A percentile compares a stretch with the other conserved stretches of the same genome.
Evolutionary conservation across 1,140 invertebrate species (phyloP).

Genomic region (Danaus melanippus): DNA sequence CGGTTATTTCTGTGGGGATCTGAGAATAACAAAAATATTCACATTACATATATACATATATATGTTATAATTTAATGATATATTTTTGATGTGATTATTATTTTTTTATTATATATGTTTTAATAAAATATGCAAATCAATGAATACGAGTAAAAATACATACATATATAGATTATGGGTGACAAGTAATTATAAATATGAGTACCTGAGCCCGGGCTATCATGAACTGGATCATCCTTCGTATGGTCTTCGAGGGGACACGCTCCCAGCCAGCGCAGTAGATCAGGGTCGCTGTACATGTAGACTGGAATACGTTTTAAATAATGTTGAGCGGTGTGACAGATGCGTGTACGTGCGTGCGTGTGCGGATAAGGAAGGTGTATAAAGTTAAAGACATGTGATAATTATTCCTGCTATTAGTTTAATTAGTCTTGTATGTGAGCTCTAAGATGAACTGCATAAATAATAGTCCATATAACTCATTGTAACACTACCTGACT

Average conservation of each 20-base stretch:
- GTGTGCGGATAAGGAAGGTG: too few species aligned
- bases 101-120: background rate
- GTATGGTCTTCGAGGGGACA: slow-evolving; percentile 9
- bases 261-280: slow-evolving; percentile 29
- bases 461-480: too few species aligned
- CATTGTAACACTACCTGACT: too few species aligned
- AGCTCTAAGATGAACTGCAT: too few species aligned
- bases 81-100: background rate
- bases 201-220: slow-evolving; percentile 21
- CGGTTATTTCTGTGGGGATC: slow-evolving; percentile 17
- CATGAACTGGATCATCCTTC: slow-evolving; percentile 24
- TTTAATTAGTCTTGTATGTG: too few species aligned
- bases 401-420: too few species aligned
- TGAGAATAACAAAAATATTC: background rate
- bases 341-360: too few species aligned
- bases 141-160: background rate
- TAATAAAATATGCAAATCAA: background rate
- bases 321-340: too few species aligned
- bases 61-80: background rate
- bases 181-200: too few species aligned
- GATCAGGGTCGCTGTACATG: slow-evolving; percentile 19
- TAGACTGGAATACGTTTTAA: slow-evolving; percentile 16
- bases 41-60: too few species aligned
- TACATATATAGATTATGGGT: too few species aligned
- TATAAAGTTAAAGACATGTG: too few species aligned